phyloP scores from a whole-genome alignment of 2,113 vertebrate genomes.

The Corythaixoides concolor region DNA sequence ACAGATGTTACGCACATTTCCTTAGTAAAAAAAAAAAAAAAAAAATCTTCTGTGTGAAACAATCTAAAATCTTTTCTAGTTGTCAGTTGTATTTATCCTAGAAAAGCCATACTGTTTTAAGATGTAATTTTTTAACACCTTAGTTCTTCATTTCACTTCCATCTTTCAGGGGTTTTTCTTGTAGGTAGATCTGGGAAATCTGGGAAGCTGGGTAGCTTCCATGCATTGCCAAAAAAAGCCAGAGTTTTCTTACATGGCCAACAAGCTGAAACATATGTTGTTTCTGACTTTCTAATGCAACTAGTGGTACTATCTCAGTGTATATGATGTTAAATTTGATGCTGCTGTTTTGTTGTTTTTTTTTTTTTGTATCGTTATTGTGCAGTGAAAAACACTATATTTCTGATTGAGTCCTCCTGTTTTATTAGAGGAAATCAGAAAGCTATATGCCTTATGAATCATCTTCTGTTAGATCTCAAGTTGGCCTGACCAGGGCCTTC shows the following conservation, averaged over 20 bases:
- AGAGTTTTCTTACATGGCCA: background rate
- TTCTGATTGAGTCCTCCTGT: background rate
- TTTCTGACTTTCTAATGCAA: background rate
- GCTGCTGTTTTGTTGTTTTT: background rate
- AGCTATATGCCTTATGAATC: background rate
- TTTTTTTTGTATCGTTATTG: background rate
- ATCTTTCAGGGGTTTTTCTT: background rate
- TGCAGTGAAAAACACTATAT: background rate
- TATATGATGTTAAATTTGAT: background rate
- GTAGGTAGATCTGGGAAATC: background rate
- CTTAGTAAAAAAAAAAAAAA: background rate
- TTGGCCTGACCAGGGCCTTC: background rate
- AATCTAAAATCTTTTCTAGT: background rate
- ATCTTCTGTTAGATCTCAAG: background rate
- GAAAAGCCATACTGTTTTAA: background rate
- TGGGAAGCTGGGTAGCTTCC: background rate
- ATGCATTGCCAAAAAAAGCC: background rate
- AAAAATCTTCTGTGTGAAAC: background rate
- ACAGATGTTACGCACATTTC: background rate
- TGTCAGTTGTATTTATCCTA: background rate
- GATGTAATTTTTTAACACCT: background rate
- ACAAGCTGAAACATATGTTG: background rate
- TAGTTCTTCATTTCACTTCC: background rate
- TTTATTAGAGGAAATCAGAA: background rate
- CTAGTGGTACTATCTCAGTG: background rate